Conservation (phyloP, 2,113 vertebrate species). For the Sander lucioperca region DNA sequence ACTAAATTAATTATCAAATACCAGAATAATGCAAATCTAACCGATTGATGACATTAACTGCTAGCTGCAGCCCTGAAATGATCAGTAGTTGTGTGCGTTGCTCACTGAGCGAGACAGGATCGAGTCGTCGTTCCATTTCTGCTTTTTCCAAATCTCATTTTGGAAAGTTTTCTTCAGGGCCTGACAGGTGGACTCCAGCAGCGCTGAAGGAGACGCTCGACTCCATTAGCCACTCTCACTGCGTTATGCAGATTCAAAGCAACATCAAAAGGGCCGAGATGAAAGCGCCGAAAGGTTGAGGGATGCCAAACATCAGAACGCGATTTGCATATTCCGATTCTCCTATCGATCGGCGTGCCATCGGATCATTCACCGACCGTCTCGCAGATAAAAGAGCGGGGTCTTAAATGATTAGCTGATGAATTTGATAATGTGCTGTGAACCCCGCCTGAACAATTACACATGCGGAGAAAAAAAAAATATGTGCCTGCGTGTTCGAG, state of each 20-base stretch:
- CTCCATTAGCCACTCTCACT: slow-evolving; percentile 61
- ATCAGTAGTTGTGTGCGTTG: too few species aligned
- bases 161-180: background rate
- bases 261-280: slow-evolving; percentile 83
- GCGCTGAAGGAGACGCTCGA: slow-evolving; percentile 58
- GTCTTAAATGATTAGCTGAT: slow-evolving; percentile 82
- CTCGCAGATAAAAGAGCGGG: slow-evolving; percentile 72
- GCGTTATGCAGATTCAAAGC: slow-evolving; percentile 72
- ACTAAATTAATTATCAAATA: background rate
- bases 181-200: slow-evolving; percentile 70
- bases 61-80: background rate
- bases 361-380: slow-evolving; percentile 68
- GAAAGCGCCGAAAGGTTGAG: slow-evolving; percentile 81
- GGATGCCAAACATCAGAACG: slow-evolving; percentile 77
- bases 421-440: slow-evolving; percentile 76
- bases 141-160: background rate
- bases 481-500: slow-evolving; percentile 9
- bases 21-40: background rate
- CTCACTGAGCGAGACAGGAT: background rate
- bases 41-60: background rate
- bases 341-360: slow-evolving; percentile 76
- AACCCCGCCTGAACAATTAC: slow-evolving; percentile 62
- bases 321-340: slow-evolving; percentile 80
- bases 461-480: slow-evolving; percentile 8
- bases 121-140: background rate